Percentiles rank a stretch among this genome's conserved stretches.
Evolutionary conservation across 1,140 invertebrate genomes (phyloP).

Genomic region (Calosoma granatense): DNA sequence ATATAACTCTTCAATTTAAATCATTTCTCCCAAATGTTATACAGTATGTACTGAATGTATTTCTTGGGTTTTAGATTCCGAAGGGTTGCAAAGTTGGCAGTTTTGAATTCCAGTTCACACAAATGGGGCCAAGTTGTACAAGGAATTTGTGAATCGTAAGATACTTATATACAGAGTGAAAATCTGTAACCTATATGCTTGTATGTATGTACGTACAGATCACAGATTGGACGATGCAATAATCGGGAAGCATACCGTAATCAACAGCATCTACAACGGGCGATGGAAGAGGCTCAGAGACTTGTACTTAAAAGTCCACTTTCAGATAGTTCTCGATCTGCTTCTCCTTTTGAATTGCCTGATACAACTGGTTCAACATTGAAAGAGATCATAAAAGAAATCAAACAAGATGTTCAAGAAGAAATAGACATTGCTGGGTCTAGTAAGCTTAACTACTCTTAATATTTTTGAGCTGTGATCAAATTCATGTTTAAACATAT

Average conservation of each 20-base stretch:
- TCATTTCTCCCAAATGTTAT: too few species aligned
- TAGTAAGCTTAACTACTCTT: background rate
- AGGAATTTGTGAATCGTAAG: constrained; percentile 45
- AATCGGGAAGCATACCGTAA: constrained; percentile 55
- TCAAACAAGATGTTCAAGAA: background rate
- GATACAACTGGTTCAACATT: constrained; percentile 37
- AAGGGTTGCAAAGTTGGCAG: constrained; percentile 59
- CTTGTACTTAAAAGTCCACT: constrained; percentile 42
- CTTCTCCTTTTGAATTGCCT: constrained; percentile 41
- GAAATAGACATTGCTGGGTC: background rate
- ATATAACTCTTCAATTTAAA: too few species aligned
- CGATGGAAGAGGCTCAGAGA: constrained; percentile 63
- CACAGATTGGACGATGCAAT: constrained; percentile 64
- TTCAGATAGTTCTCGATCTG: constrained; percentile 32
- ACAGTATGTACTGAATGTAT: background rate
- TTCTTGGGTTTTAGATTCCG: constrained; percentile 41
- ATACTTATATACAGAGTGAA: constrained; percentile 5
- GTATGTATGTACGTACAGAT: constrained; percentile 37
- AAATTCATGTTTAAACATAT: too few species aligned
- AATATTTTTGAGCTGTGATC: too few species aligned
- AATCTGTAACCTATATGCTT: constrained; percentile 11
- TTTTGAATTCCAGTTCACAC: constrained; percentile 49
- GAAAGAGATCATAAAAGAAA: background rate
- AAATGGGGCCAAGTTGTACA: constrained; percentile 62
- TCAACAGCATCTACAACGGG: constrained; percentile 59